These are phyloP conservation scores for Chrysopilus asiliformis DNA, from an alignment of 2,888 invertebrate genomes.

Conservation along the genomic window DNA sequence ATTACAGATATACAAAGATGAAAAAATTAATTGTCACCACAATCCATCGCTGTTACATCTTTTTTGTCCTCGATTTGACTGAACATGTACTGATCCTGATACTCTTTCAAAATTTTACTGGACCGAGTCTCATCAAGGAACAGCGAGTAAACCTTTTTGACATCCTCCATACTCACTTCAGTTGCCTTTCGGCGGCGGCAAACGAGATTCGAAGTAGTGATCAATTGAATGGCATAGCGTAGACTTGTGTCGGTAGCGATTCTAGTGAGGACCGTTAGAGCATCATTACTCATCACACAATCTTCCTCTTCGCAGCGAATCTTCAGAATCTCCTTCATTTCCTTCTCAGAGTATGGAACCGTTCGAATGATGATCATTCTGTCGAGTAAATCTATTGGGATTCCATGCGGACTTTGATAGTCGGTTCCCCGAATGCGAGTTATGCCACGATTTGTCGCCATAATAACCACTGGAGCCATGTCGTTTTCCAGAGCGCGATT, in stretches of 20 bases:
- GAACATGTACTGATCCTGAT: constrained; percentile 93
- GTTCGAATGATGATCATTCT: constrained; percentile 92
- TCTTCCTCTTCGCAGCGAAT: constrained; percentile 97
- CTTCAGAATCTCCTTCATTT: constrained; percentile 81
- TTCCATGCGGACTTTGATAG: constrained; percentile 91
- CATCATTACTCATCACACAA: constrained; percentile 86
- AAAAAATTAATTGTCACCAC: constrained; percentile 19
- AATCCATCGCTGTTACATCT: constrained; percentile 30
- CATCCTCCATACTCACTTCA: constrained; percentile 75
- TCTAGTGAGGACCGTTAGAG: constrained; percentile 76
- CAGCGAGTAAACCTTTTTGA: constrained; percentile 86
- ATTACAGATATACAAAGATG: no score
- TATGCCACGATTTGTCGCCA: constrained; percentile 96
- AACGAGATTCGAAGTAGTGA: constrained; percentile 92
- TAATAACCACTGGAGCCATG: constrained; percentile 93
- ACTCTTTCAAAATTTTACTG: constrained; percentile 85
- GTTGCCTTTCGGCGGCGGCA: constrained; percentile 75
- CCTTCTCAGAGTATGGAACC: constrained; percentile 72
- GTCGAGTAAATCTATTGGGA: constrained; percentile 92
- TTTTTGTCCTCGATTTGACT: constrained; percentile 39
- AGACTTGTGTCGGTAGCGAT: constrained; percentile 89
- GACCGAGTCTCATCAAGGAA: constrained; percentile 92
- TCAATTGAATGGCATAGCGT: constrained; percentile 94
- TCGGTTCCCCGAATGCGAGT: constrained; percentile 90
- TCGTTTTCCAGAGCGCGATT: constrained; percentile 96